Evolutionary conservation across 2,797 vertebrate species (phyloP), one percentile per base, ranked within the genome.

Genomic region (Lacerta agilis): DNA sequence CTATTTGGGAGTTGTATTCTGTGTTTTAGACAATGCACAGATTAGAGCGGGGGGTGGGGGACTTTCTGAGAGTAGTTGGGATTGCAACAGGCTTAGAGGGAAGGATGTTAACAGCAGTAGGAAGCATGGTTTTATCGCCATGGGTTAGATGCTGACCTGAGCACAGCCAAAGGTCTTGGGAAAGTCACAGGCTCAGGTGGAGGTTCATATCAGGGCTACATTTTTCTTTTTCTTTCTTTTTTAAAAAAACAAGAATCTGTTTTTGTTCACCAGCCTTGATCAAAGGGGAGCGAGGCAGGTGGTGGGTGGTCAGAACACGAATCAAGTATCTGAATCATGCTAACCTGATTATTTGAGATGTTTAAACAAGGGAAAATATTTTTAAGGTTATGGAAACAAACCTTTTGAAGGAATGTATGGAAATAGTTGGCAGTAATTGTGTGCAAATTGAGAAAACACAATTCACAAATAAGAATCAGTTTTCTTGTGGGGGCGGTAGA

Each of bases 61-160:
- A 78, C 76, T 94, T 96, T 95, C 8, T 2, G 94, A 94, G 94
- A 89, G 84, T 73, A n/a, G 86, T 0, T 17, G n/a, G 90, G 73
- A 7, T 0, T 8, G 45, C 75, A 85, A 91, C 29, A 93, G 64
- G 87, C 86, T 93, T 87, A 33, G 89, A 75, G 86, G 86, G 10
- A 3, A 91, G 92, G 92, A 38, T 72, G 90, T 77, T 55, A 73
- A 88, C 95, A 93, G 88, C 90, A 94, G 88, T 11, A 94, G 67
- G 81, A 86, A 94, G 94, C 94, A 90, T 87, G 90, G 81, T 91
- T 90, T 90, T 86, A 82, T 86, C 88, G 38, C 82, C 84, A 92
- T 1, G 0, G 85, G 88, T 90, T 79, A 87, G 89, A 91, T 84
- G 78, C 87, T 91, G 94, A 91, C 91, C 89, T 69, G n/a, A 88